Conservation (phyloP, 2,797 vertebrate genomes). For the Acrossocheilus wenchowensis region DNA sequence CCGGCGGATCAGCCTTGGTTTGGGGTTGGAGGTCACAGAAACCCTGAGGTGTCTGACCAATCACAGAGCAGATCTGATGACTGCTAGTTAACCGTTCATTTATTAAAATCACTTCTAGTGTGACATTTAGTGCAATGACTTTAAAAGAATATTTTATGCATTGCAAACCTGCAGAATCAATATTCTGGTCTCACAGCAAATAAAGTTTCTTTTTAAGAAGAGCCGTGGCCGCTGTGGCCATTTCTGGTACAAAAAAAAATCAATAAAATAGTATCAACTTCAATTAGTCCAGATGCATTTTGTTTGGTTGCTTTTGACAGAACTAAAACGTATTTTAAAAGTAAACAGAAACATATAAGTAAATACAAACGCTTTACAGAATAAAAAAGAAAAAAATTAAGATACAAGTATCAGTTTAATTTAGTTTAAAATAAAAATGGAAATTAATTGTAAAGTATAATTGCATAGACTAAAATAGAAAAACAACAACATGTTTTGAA, state of each 20-base stretch:
- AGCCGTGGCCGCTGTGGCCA: neutral
- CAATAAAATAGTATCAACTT: too few species aligned
- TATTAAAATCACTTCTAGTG: neutral
- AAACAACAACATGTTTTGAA: neutral
- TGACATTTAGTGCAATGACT: too few species aligned
- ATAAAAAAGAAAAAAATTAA: neutral
- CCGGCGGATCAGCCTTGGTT: conserved; percentile 25
- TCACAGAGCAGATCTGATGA: neutral
- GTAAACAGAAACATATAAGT: neutral
- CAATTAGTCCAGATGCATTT: too few species aligned
- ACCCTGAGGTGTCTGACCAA: conserved; percentile 28
- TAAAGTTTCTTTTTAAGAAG: neutral
- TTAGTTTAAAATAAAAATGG: neutral
- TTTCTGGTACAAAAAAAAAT: neutral
- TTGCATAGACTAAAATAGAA: neutral
- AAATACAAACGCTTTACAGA: neutral
- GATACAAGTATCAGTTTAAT: neutral
- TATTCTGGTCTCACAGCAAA: neutral
- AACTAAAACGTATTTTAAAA: neutral
- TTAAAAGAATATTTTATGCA: neutral
- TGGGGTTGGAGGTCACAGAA: conserved; percentile 36
- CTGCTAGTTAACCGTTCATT: neutral
- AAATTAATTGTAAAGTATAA: neutral
- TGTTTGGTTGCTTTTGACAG: neutral
- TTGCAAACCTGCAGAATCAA: neutral